Percentiles rank a stretch among this genome's conserved stretches.
phyloP scores from a whole-genome alignment of 2,888 invertebrate species.

The Bellardia pandia region DNA sequence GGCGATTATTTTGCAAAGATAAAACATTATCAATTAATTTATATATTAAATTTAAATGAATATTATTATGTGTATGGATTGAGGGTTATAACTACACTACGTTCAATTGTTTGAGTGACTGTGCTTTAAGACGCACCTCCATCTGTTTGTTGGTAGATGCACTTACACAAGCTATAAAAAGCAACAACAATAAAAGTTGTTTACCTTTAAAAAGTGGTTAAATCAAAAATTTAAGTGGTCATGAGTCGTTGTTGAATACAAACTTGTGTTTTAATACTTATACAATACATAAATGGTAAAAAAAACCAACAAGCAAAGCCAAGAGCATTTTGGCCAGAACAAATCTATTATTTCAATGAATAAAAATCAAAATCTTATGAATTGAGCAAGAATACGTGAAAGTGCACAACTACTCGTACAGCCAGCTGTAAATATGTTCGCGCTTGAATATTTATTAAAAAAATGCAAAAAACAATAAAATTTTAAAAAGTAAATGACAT shows the following conservation, averaged over 20 bases:
- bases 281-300: conserved; percentile 31
- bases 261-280: conserved; percentile 2
- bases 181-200: conserved; percentile 57
- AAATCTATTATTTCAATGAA: conserved; percentile 51
- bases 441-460: conserved; percentile 33
- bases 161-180: conserved; percentile 21
- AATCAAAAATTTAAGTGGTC: conserved; percentile 34
- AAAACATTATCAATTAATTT: not conserved
- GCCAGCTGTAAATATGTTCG: not conserved
- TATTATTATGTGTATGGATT: not conserved
- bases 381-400: conserved; percentile 21
- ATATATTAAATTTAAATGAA: not conserved
- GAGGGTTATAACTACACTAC: not conserved
- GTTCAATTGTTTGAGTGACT: conserved; percentile 31
- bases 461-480: conserved; percentile 13
- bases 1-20: too few species aligned
- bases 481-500: conserved; percentile 68
- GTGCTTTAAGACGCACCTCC: conserved; percentile 25
- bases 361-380: conserved; percentile 24
- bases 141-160: conserved; percentile 17
- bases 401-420: conserved; percentile 1
- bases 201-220: conserved; percentile 64
- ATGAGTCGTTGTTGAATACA: conserved; percentile 32
- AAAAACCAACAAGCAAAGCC: conserved; percentile 61
- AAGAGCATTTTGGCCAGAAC: conserved; percentile 68